These are phyloP conservation scores for Vimba vimba DNA, from an alignment of 2,113 vertebrate species.

Conservation along the genomic window DNA sequence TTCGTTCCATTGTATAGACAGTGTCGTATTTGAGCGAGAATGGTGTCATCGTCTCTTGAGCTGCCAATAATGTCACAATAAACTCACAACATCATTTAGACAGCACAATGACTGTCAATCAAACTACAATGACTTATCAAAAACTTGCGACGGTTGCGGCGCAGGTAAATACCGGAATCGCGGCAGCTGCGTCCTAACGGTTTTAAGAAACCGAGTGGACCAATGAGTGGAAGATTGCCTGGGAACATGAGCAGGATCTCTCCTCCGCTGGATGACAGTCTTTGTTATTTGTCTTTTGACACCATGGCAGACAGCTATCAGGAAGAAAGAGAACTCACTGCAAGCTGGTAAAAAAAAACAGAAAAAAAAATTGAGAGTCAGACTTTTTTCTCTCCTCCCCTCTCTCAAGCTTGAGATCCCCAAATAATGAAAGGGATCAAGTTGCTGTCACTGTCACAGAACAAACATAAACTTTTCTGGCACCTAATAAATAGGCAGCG, in stretches of 20 bases:
- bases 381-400: conserved; percentile 61
- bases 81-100: conserved; percentile 58
- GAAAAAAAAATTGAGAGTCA: conserved; percentile 70
- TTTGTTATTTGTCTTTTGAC: conserved; percentile 82
- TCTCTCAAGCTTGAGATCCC: conserved; percentile 59
- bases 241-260: conserved; percentile 71
- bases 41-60: conserved; percentile 48
- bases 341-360: conserved; percentile 63
- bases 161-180: conserved; percentile 47
- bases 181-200: conserved; percentile 16
- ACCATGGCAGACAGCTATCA: conserved; percentile 82
- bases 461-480: conserved; percentile 85
- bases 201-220: conserved; percentile 50
- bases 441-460: conserved; percentile 83
- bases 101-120: conserved; percentile 53
- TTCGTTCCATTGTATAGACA: conserved; percentile 52
- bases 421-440: conserved; percentile 82
- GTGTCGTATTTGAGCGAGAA: conserved; percentile 41
- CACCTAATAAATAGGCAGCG: conserved; percentile 84
- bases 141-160: conserved; percentile 8
- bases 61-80: conserved; percentile 56
- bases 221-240: conserved; percentile 44
- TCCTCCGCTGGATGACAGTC: conserved; percentile 75
- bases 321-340: conserved; percentile 78
- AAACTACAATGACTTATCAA: conserved; percentile 52